Evolutionary conservation across 2,113 vertebrate genomes (phyloP).

Genomic region (Colius striatus): DNA sequence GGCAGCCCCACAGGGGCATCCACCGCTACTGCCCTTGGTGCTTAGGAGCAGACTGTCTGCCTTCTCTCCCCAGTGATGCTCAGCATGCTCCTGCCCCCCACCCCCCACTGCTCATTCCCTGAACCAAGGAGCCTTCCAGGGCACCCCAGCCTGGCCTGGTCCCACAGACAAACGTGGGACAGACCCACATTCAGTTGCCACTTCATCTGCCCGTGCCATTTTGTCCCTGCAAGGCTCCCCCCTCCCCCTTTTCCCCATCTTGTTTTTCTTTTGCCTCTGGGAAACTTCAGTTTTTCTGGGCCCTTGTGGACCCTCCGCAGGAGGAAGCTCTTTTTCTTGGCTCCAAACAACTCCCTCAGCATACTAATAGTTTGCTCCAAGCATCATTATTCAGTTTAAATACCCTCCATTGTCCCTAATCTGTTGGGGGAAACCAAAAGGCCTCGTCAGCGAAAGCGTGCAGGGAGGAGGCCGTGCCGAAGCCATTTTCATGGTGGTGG

Average conservation of each 20-base stretch:
- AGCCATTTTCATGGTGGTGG: background rate
- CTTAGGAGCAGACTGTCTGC: background rate
- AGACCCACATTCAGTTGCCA: background rate
- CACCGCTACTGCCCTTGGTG: background rate
- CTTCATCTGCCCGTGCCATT: background rate
- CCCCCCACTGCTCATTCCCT: rapidly evolving
- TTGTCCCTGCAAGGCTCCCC: background rate
- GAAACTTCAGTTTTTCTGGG: constrained; percentile 5
- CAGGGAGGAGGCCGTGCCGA: background rate
- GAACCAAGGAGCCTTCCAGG: background rate
- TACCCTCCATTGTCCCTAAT: constrained; percentile 31
- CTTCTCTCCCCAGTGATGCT: background rate
- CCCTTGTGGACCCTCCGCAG: rapidly evolving
- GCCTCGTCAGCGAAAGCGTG: rapidly evolving
- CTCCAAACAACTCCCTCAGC: background rate
- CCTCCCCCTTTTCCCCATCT: background rate
- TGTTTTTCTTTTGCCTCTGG: constrained; percentile 3
- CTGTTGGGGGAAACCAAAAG: background rate
- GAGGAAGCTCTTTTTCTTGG: background rate
- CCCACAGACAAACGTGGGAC: background rate
- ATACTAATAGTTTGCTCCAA: constrained; percentile 34
- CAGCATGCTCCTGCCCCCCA: background rate
- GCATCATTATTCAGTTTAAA: constrained; percentile 30
- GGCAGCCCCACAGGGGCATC: background rate
- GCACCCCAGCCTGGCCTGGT: background rate